Conservation (phyloP, 2,797 vertebrate genomes). For the Eutrigla gurnardus region DNA sequence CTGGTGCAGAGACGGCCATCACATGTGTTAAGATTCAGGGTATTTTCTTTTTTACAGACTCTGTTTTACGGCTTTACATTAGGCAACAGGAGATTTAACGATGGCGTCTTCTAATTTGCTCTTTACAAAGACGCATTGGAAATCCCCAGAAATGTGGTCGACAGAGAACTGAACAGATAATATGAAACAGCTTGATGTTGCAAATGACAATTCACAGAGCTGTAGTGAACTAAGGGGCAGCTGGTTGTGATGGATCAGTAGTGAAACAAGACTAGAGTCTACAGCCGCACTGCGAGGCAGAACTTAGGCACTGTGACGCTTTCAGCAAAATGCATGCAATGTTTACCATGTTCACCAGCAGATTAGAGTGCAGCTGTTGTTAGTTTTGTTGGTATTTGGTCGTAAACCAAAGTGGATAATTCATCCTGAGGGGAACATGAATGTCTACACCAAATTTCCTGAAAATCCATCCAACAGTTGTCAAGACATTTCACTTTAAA, state of each 20-base stretch:
- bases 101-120: conserved; percentile 55
- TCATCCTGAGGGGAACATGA: conserved; percentile 5
- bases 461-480: not conserved
- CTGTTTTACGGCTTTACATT: conserved; percentile 58
- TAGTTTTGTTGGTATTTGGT: conserved; percentile 12
- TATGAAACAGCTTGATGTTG: conserved; percentile 53
- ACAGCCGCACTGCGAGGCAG: not conserved
- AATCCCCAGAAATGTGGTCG: conserved; percentile 52
- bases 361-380: not conserved
- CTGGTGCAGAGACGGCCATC: conserved; percentile 52
- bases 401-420: conserved; percentile 8
- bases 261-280: conserved; percentile 8
- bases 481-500: conserved; percentile 2
- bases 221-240: not conserved
- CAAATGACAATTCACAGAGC: conserved; percentile 30
- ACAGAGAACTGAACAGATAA: conserved; percentile 46
- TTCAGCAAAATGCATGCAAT: conserved; percentile 5
- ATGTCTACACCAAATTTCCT: not conserved
- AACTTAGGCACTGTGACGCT: not conserved
- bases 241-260: conserved; percentile 24
- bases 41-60: conserved; percentile 12
- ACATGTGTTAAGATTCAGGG: conserved; percentile 48
- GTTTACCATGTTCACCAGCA: not conserved
- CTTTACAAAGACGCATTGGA: conserved; percentile 40
- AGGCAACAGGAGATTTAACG: conserved; percentile 50